A percentile compares a stretch with the other conserved stretches of the same genome.
These are phyloP conservation scores for Aphyosemion australe DNA, from an alignment of 2,113 vertebrate genomes.

Conservation along the genomic window DNA sequence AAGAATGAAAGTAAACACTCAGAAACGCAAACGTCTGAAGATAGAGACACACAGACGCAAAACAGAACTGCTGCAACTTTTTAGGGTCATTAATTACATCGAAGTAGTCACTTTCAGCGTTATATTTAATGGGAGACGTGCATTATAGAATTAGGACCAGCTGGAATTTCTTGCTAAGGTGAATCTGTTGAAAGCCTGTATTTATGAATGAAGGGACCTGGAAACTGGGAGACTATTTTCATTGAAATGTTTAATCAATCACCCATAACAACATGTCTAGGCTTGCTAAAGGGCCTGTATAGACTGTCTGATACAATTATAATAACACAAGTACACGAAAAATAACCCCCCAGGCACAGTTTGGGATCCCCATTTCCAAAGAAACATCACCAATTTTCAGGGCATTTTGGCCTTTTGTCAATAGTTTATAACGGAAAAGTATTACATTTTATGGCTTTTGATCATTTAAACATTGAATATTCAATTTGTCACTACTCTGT, in stretches of 20 bases:
- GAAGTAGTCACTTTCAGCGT: not conserved
- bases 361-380: conserved; percentile 1
- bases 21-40: not conserved
- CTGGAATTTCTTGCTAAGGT: too few relatives aligned
- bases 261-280: conserved; percentile 33
- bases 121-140: not conserved
- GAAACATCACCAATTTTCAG: not conserved
- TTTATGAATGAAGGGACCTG: not conserved
- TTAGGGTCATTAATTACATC: conserved; percentile 8
- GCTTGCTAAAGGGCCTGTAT: conserved; percentile 22
- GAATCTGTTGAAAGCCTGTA: conserved; percentile 4
- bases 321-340: conserved; percentile 26
- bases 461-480: conserved; percentile 17
- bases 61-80: conserved; percentile 16
- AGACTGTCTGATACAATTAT: conserved; percentile 27
- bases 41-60: not conserved
- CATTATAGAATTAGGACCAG: not conserved
- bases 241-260: conserved; percentile 40
- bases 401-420: not conserved
- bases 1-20: not conserved
- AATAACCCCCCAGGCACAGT: conserved; percentile 2
- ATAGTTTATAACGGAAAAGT: not conserved
- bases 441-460: conserved; percentile 2
- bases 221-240: conserved; percentile 12
- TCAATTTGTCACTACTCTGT: conserved; percentile 8